Evolutionary conservation across 1,140 invertebrate genomes (phyloP).

Genomic region (Geopemphigus sp.): DNA sequence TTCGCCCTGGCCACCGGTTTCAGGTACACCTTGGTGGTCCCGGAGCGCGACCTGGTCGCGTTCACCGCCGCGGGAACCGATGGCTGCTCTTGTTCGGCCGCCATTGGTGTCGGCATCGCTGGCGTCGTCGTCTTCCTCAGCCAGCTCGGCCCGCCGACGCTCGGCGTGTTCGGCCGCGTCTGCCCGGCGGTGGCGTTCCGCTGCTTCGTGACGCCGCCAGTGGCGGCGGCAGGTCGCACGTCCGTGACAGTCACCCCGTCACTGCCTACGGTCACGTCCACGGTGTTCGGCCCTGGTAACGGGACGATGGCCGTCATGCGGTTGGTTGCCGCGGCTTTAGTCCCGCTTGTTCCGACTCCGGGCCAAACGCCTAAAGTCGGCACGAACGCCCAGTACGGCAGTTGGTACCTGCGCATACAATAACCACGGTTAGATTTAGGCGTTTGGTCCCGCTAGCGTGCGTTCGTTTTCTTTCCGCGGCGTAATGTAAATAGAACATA

Average conservation of each 20-base stretch:
- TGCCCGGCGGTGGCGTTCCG: background rate
- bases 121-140: background rate
- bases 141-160: constrained; percentile 25
- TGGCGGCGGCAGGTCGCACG: background rate
- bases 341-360: background rate
- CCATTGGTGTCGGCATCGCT: background rate
- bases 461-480: no score
- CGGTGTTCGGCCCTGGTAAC: background rate
- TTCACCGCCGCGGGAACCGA: no score
- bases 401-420: constrained; percentile 45
- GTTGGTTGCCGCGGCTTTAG: background rate
- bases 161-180: constrained; percentile 11
- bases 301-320: background rate
- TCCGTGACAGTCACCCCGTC: background rate
- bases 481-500: no score
- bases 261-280: background rate
- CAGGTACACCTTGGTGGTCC: constrained; percentile 60
- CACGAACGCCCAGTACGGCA: constrained; percentile 46
- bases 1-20: constrained; percentile 64
- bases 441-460: constrained; percentile 43
- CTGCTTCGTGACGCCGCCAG: background rate
- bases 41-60: no score
- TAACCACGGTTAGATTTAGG: constrained; percentile 37
- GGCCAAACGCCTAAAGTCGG: constrained; percentile 44
- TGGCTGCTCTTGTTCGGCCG: no score